Conservation (phyloP, 2,888 invertebrate genomes). For the Andricus quercusramuli region DNA sequence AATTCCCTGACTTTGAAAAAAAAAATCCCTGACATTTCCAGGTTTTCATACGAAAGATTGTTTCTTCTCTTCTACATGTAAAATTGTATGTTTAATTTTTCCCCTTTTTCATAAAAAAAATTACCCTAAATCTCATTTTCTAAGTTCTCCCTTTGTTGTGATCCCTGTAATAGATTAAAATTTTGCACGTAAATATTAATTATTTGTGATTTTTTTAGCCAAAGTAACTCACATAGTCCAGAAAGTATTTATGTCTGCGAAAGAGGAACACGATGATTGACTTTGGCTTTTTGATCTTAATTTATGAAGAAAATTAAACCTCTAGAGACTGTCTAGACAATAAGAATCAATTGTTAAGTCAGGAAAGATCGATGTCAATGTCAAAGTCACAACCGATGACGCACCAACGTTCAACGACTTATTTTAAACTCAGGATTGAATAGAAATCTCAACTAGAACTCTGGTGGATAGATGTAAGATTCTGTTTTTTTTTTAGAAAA, state of each 20-base stretch:
- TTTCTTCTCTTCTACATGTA: too few species aligned
- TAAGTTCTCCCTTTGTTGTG: too few species aligned
- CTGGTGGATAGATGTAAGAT: not conserved
- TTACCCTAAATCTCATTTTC: too few species aligned
- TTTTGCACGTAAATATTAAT: not conserved
- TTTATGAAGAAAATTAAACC: conserved; percentile 20
- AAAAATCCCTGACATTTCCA: too few species aligned
- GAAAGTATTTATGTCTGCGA: conserved; percentile 88
- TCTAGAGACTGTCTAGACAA: conserved; percentile 48
- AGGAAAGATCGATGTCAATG: not conserved
- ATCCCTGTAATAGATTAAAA: not conserved
- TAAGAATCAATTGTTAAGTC: conserved; percentile 42
- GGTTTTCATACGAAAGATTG: too few species aligned
- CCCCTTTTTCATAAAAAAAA: too few species aligned
- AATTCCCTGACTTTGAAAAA: too few species aligned
- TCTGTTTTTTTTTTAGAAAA: not conserved
- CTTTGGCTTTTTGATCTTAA: conserved; percentile 15
- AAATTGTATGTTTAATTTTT: too few species aligned
- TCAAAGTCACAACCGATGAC: conserved; percentile 1
- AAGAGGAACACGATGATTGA: conserved; percentile 82
- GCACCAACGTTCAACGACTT: conserved; percentile 5
- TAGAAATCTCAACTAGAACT: not conserved
- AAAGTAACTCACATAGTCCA: conserved; percentile 84
- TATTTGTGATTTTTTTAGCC: conserved; percentile 78
- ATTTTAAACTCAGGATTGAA: not conserved